Evolutionary conservation across 2,888 invertebrate species (phyloP).

Genomic region (Stegana nigrithorax): DNA sequence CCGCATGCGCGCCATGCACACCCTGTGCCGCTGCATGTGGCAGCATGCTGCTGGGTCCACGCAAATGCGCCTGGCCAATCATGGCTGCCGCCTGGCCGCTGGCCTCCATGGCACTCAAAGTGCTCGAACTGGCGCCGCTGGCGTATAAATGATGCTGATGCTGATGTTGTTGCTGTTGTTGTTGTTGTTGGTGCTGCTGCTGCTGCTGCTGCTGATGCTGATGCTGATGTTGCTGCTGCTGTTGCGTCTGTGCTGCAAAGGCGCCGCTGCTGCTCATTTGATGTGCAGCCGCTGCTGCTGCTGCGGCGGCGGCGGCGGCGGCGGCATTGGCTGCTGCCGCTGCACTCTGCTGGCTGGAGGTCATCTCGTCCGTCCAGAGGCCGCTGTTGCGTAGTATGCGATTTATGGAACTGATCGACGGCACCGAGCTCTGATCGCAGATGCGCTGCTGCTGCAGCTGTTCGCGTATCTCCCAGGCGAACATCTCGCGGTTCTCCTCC

Average conservation of each 20-base stretch:
- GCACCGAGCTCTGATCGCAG: slow-evolving; percentile 90
- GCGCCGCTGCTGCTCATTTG: slow-evolving; percentile 32
- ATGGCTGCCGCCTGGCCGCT: slow-evolving; percentile 1
- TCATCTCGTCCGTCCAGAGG: slow-evolving; percentile 78
- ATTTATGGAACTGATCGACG: slow-evolving; percentile 95
- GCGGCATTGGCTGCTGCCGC: slow-evolving; percentile 56
- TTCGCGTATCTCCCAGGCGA: slow-evolving; percentile 97
- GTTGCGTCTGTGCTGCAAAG: slow-evolving; percentile 34
- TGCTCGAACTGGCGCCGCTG: neutral
- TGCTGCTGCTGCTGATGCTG: too few relatives aligned
- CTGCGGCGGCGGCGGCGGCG: too few relatives aligned
- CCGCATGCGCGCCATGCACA: slow-evolving; percentile 3
- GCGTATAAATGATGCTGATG: slow-evolving; percentile 16
- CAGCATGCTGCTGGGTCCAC: slow-evolving; percentile 14
- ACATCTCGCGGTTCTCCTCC: slow-evolving; percentile 95
- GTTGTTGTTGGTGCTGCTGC: slow-evolving; percentile 28
- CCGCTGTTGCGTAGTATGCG: slow-evolving; percentile 90
- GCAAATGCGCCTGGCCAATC: slow-evolving; percentile 7
- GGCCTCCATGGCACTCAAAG: neutral
- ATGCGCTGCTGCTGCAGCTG: slow-evolving; percentile 88
- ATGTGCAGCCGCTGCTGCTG: too few relatives aligned
- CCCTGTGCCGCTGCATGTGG: slow-evolving; percentile 30
- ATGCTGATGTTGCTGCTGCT: slow-evolving; percentile 53
- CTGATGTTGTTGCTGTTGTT: too few relatives aligned
- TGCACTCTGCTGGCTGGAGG: slow-evolving; percentile 66